A percentile compares a stretch with the other conserved stretches of the same genome.
Conservation (phyloP, 2,797 vertebrate genomes). For the Neosilurus hyrtlii region DNA sequence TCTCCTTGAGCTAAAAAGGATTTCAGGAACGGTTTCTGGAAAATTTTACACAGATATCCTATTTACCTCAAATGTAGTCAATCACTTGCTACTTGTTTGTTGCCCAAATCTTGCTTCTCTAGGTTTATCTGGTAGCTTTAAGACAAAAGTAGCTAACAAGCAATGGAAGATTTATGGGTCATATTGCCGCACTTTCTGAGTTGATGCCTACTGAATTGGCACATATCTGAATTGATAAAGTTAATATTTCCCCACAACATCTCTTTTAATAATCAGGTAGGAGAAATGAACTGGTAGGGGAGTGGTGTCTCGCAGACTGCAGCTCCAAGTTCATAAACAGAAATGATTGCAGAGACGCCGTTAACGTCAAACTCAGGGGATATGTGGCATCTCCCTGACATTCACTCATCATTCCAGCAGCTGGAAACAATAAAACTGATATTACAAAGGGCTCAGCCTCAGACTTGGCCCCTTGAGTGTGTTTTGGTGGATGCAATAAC, state of each 20-base stretch:
- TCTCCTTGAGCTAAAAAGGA: constrained; percentile 42
- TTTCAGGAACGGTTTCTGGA: constrained; percentile 8
- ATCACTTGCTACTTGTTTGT: constrained; percentile 10
- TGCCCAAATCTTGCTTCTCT: constrained; percentile 14
- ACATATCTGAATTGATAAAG: background rate
- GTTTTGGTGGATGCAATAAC: constrained; percentile 51
- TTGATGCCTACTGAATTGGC: background rate
- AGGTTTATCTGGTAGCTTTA: background rate
- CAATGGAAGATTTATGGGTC: background rate
- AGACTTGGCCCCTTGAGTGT: constrained; percentile 42
- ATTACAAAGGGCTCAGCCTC: constrained; percentile 48
- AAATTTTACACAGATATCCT: constrained; percentile 7
- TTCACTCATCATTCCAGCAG: constrained; percentile 55
- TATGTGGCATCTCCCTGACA: constrained; percentile 54
- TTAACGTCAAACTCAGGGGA: constrained; percentile 53
- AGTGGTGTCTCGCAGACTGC: constrained; percentile 27
- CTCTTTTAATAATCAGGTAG: constrained; percentile 27
- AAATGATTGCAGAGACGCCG: constrained; percentile 48
- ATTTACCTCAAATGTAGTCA: background rate
- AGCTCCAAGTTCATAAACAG: constrained; percentile 47
- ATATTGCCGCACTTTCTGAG: background rate
- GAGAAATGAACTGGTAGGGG: constrained; percentile 16
- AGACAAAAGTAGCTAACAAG: constrained; percentile 7
- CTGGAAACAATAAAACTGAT: constrained; percentile 58
- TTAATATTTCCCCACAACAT: background rate